Conservation (phyloP, 2,113 vertebrate species). For the Passerina amoena region DNA sequence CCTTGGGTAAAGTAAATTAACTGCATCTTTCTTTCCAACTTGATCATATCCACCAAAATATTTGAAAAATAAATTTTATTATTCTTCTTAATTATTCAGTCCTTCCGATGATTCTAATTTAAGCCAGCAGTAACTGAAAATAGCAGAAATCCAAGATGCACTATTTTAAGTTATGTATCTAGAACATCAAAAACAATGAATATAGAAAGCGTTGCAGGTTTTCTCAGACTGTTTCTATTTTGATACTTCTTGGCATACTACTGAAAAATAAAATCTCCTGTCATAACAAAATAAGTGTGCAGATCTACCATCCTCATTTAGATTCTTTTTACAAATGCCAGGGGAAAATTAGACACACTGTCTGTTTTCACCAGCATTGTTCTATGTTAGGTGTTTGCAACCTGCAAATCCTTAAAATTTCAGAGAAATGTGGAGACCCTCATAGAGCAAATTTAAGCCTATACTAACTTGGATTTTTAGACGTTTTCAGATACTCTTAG, state of each 20-base stretch:
- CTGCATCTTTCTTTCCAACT: neutral
- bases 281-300: neutral
- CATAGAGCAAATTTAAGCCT: neutral
- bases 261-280: neutral
- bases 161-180: neutral
- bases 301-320: neutral
- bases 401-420: neutral
- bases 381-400: neutral
- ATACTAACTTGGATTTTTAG: neutral
- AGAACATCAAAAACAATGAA: neutral
- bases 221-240: neutral
- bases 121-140: neutral
- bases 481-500: neutral
- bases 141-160: neutral
- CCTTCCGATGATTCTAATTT: neutral
- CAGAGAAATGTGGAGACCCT: neutral
- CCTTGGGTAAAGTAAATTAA: neutral
- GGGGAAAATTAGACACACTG: neutral
- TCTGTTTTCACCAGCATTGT: neutral
- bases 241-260: neutral
- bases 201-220: neutral
- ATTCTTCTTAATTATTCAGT: neutral
- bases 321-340: neutral
- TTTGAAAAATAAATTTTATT: neutral
- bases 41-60: neutral